Percentiles rank a stretch among this genome's conserved stretches.
Evolutionary conservation across 2,797 vertebrate species (phyloP).

Genomic region (Amazonetta brasiliensis): DNA sequence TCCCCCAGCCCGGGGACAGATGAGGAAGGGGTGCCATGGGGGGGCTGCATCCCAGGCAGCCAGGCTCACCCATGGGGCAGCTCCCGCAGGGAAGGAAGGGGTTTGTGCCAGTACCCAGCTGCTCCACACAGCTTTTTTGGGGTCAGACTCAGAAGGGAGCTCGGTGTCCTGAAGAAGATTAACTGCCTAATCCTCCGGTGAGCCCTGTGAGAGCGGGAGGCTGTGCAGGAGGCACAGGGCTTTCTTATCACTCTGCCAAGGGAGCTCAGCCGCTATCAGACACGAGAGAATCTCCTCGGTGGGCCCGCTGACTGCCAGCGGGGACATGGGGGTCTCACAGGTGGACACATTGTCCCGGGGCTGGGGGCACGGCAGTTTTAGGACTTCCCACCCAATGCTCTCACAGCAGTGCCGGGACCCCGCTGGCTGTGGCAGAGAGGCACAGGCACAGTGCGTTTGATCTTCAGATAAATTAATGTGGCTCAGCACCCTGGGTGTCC

Average conservation of each 20-base stretch:
- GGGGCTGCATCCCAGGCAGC: not conserved
- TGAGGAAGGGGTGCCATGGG: not conserved
- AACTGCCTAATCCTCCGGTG: slow-evolving; percentile 3
- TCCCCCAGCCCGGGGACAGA: not conserved
- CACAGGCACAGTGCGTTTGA: rapidly evolving
- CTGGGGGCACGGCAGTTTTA: not conserved
- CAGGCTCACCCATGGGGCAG: not conserved
- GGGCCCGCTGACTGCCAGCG: not conserved
- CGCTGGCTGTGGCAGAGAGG: rapidly evolving
- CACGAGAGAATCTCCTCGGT: not conserved
- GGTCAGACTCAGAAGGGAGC: not conserved
- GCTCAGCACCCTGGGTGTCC: not conserved
- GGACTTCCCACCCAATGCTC: not conserved
- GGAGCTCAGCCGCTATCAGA: not conserved
- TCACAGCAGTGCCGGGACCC: rapidly evolving
- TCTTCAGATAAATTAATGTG: not conserved
- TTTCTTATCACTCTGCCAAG: not conserved
- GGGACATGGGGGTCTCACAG: not conserved
- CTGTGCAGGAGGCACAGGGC: rapidly evolving
- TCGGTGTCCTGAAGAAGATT: slow-evolving; percentile 18
- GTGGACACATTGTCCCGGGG: not conserved
- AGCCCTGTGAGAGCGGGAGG: not conserved
- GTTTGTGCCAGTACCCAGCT: not conserved
- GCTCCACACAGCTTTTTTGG: not conserved
- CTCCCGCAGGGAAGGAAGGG: not conserved